Percentiles rank a stretch among this genome's conserved stretches.
These are phyloP conservation scores for Caenorhabditis imperialis DNA, from an alignment of 2,888 invertebrate genomes.

Conservation along the genomic window DNA sequence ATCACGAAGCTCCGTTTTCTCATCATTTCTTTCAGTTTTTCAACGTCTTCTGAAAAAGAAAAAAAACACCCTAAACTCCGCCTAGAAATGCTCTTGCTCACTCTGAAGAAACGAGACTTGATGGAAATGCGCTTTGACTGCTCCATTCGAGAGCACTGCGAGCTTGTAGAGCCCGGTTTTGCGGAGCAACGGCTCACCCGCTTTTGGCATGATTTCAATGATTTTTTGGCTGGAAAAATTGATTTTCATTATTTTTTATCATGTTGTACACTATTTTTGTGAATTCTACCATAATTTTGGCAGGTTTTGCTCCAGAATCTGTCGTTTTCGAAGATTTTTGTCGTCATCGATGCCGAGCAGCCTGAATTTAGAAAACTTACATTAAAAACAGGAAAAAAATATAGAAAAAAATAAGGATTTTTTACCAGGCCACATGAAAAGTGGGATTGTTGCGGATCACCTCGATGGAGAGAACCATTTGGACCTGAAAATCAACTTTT, in stretches of 20 bases:
- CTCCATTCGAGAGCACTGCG: slow-evolving; percentile 19
- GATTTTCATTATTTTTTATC: too few relatives aligned
- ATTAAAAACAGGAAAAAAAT: background rate
- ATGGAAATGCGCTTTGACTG: slow-evolving; percentile 14
- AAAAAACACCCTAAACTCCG: background rate
- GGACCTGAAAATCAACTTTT: too few relatives aligned
- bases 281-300: slow-evolving; percentile 17
- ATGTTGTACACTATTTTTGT: background rate
- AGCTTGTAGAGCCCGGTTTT: slow-evolving; percentile 29
- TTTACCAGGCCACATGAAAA: background rate
- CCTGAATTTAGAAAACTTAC: slow-evolving; percentile 11
- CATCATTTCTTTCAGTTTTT: slow-evolving; percentile 26
- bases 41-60: slow-evolving; percentile 25
- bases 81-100: background rate
- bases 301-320: slow-evolving; percentile 22
- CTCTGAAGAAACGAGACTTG: slow-evolving; percentile 35
- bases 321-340: slow-evolving; percentile 3
- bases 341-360: slow-evolving; percentile 11
- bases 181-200: background rate
- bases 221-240: slow-evolving; percentile 9
- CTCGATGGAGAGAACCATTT: too few relatives aligned
- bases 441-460: too few relatives aligned
- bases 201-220: slow-evolving; percentile 17
- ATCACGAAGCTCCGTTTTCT: slow-evolving; percentile 14
- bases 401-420: background rate